A percentile compares a stretch with the other conserved stretches of the same genome.
Conservation (phyloP, 2,113 vertebrate genomes). For the Craseonycteris thonglongyai region DNA sequence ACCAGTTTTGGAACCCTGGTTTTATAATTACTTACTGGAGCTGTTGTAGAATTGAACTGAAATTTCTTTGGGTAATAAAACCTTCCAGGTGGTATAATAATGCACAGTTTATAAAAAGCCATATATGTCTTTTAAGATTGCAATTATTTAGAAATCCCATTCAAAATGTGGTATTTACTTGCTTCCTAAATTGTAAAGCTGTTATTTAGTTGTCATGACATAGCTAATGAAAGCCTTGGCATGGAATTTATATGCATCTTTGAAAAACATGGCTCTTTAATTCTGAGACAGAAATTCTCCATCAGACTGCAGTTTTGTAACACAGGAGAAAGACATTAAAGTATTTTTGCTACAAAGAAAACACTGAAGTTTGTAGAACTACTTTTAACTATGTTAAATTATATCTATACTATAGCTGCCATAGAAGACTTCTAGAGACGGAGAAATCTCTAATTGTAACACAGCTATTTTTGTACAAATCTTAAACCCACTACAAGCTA, state of each 20-base stretch:
- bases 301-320: conserved; percentile 45
- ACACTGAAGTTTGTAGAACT: conserved; percentile 25
- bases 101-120: neutral
- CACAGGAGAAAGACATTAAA: conserved; percentile 44
- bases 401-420: conserved; percentile 8
- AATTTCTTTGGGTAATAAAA: neutral
- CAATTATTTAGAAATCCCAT: neutral
- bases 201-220: conserved; percentile 31
- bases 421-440: neutral
- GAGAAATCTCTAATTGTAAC: neutral
- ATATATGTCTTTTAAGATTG: conserved; percentile 12
- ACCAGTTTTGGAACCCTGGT: neutral
- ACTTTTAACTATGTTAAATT: conserved; percentile 52
- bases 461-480: neutral
- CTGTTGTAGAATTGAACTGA: neutral
- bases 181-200: neutral
- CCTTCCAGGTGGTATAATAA: neutral
- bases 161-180: neutral
- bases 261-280: conserved; percentile 14
- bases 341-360: neutral
- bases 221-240: neutral
- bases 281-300: conserved; percentile 1
- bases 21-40: neutral
- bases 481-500: neutral
- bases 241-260: conserved; percentile 34